These are phyloP conservation scores for Sarcophaga subvicina DNA, from an alignment of 2,888 invertebrate species.

Conservation along the genomic window DNA sequence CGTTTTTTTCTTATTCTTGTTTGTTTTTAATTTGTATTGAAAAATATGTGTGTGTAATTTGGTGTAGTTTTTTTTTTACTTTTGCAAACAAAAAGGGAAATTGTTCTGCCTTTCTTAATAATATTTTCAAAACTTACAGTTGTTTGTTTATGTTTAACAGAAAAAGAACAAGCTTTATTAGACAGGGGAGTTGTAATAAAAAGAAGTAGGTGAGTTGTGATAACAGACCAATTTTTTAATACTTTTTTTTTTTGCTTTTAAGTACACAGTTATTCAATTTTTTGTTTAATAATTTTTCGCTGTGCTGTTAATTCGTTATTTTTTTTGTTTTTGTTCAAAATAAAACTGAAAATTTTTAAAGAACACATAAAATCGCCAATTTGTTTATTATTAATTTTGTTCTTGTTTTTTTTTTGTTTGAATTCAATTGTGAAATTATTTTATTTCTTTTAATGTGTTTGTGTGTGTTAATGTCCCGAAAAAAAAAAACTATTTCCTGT, in stretches of 20 bases:
- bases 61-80: not conserved
- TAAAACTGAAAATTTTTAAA: constrained; percentile 45
- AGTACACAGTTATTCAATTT: constrained; percentile 69
- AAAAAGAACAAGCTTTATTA: constrained; percentile 1
- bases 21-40: constrained; percentile 41
- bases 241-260: constrained; percentile 67
- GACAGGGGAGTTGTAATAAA: not conserved
- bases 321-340: constrained; percentile 50
- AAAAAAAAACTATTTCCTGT: constrained; percentile 46
- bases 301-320: constrained; percentile 77
- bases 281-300: constrained; percentile 74
- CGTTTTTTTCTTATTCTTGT: not conserved
- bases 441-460: constrained; percentile 25
- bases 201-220: not conserved
- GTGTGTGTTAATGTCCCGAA: constrained; percentile 55
- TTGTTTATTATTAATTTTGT: not conserved
- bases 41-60: constrained; percentile 37
- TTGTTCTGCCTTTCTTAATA: constrained; percentile 30
- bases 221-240: constrained; percentile 55
- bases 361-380: constrained; percentile 52
- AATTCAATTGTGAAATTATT: constrained; percentile 41
- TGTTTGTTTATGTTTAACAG: constrained; percentile 44
- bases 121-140: constrained; percentile 40
- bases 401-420: not conserved
- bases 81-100: constrained; percentile 54